Conservation (phyloP, 2,888 invertebrate species). For the Emmelina monodactyla region DNA sequence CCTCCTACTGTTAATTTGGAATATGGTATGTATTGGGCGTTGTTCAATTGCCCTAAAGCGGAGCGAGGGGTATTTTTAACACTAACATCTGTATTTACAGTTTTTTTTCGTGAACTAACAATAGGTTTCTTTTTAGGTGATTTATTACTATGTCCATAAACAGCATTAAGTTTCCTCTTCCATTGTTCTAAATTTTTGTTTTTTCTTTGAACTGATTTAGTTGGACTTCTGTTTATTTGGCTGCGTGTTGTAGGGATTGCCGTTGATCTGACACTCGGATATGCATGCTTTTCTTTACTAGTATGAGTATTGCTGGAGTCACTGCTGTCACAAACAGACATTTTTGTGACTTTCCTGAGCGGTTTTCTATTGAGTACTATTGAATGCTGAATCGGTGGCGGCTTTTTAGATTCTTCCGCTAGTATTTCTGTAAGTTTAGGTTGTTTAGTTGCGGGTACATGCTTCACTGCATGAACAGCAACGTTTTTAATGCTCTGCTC, state of each 20-base stretch:
- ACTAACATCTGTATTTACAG: neutral
- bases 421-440: conserved; percentile 1
- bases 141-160: conserved; percentile 31
- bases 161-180: conserved; percentile 40
- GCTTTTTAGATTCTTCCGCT: no score
- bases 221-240: conserved; percentile 18
- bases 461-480: conserved; percentile 24
- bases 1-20: conserved; percentile 54
- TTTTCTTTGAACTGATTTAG: conserved; percentile 22
- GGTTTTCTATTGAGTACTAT: conserved; percentile 15
- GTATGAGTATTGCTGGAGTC: conserved; percentile 32
- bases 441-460: conserved; percentile 18
- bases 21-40: conserved; percentile 54
- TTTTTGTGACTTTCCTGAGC: conserved; percentile 38
- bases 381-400: conserved; percentile 1
- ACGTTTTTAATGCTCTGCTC: conserved; percentile 28
- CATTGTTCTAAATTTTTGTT: conserved; percentile 36
- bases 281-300: conserved; percentile 22
- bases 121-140: conserved; percentile 4
- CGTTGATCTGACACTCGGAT: conserved; percentile 19
- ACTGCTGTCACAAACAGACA: conserved; percentile 44
- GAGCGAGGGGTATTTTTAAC: no score
- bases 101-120: neutral
- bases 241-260: conserved; percentile 21
- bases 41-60: conserved; percentile 23